Base-by-base conservation (phyloP, 2,888 invertebrate species). In the Polyommatus icarus region DNA sequence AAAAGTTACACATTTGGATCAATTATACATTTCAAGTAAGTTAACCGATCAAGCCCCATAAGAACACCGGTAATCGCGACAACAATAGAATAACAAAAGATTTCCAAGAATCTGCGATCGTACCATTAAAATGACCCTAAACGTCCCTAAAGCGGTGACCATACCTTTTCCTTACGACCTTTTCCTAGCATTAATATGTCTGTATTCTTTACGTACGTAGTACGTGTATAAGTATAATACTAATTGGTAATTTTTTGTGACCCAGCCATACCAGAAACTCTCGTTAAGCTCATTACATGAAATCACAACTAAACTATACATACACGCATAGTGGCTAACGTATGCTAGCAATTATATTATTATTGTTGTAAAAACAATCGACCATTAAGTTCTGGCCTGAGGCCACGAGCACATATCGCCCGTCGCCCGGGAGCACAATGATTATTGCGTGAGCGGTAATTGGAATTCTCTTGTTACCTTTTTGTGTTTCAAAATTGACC, bases 401-500 rank as follows among this genome's bases (percentile, higher is more conserved):
- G 75, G 75, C 75, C 50, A 29, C 15, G 75, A 29, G 54, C 40
- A 46, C 50, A 73, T 12, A 29, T 24, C 75, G 75, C 40, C 73
- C 24, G 12, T n/a, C 46, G n/a, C 50, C 75, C 75, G 75, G 50
- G 46, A 50, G 75, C 29, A 18, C 20, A 24, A 29, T 54, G 75
- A 75, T 75, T 54, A 75, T 75, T 75, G 54, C 54, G 73, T 75
- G 54, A 29, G 18, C 75, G 46, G 73, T 75, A 50, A 75, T 75
- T 75, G 54, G 50, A 75, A 75, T 50, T 75, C 75, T 54, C 75
- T 50, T 75, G 75, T 75, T 75, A 75, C 54, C 75, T 75, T 75
- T 72, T 72, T 72, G 40, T 72, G 54, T 75, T 73, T 75, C 75
- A 50, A 75, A 75, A 75, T 75, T 75, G 75, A 75, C 75, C 50